Percentiles rank a stretch among this genome's conserved stretches.
Conservation (phyloP, 1,140 invertebrate species). For the Megalopta genalis region DNA sequence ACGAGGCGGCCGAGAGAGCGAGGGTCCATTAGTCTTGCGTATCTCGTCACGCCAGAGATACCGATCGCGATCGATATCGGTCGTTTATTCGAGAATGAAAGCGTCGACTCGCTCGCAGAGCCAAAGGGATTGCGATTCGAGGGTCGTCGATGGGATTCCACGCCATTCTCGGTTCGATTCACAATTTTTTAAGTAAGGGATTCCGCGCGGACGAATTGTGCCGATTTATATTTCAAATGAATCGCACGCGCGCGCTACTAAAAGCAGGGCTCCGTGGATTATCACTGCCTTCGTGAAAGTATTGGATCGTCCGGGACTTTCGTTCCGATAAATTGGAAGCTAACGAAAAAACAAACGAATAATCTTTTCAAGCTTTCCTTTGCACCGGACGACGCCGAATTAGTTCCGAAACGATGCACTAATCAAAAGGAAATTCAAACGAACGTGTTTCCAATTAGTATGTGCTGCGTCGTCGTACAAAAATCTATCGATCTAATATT, state of each 20-base stretch:
- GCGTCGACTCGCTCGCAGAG: slow-evolving; percentile 55
- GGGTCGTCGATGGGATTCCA: neutral
- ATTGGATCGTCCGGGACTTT: too few species aligned
- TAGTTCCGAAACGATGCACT: too few species aligned
- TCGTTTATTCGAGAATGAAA: slow-evolving; percentile 66
- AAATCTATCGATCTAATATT: too few species aligned
- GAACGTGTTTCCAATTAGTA: too few species aligned
- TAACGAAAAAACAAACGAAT: too few species aligned
- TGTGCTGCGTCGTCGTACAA: too few species aligned
- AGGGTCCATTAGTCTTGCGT: slow-evolving; percentile 71
- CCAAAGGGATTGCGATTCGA: slow-evolving; percentile 45
- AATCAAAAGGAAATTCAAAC: too few species aligned
- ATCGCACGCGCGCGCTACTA: neutral
- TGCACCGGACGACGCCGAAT: too few species aligned
- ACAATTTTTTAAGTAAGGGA: slow-evolving; percentile 27
- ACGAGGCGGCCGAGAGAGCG: slow-evolving; percentile 29
- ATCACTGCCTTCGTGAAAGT: neutral
- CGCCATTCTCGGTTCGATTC: neutral
- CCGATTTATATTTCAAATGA: neutral
- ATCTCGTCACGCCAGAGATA: slow-evolving; percentile 70
- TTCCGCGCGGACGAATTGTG: neutral
- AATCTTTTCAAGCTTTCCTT: too few species aligned
- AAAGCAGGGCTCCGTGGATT: neutral
- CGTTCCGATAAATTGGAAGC: too few species aligned
- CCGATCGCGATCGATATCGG: slow-evolving; percentile 73